These are phyloP conservation scores for Parnassius mnemosyne DNA, from an alignment of 2,888 invertebrate species.

Conservation along the genomic window DNA sequence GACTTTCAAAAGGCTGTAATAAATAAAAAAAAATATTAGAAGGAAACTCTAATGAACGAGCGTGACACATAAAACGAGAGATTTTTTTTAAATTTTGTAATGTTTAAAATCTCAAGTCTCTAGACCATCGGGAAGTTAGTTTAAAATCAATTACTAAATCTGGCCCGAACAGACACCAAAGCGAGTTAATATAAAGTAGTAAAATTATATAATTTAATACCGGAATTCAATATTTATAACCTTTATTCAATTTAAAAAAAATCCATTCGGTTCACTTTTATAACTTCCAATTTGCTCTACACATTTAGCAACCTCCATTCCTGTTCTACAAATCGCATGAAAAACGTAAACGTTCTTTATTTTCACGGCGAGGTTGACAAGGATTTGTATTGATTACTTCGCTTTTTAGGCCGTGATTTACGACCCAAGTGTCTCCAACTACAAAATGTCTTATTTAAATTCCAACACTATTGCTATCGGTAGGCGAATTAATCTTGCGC, in stretches of 20 bases:
- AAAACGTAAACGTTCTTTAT: conserved; percentile 15
- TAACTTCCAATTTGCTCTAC: conserved; percentile 11
- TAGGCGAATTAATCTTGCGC: conserved; percentile 32
- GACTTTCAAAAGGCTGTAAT: too few species aligned
- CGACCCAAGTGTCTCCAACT: conserved; percentile 16
- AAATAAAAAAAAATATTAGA: too few species aligned
- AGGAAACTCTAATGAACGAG: too few species aligned
- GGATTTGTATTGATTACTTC: conserved; percentile 16
- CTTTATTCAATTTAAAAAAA: neutral
- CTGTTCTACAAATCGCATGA: conserved; percentile 10
- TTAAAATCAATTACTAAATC: too few species aligned
- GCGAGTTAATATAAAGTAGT: too few species aligned
- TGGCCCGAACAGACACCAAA: too few species aligned
- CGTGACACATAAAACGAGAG: too few species aligned
- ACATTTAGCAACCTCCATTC: conserved; percentile 8
- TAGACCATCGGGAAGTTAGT: too few species aligned
- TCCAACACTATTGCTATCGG: conserved; percentile 27
- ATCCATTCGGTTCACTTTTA: conserved; percentile 3
- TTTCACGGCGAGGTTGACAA: conserved; percentile 12
- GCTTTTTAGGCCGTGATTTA: conserved; percentile 22
- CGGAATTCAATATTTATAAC: neutral
- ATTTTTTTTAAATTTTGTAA: too few species aligned
- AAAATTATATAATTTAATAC: too few species aligned
- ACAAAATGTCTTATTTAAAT: conserved; percentile 25
- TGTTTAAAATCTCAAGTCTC: neutral